Base-by-base conservation (phyloP, 2,113 vertebrate species). In the Peromyscus maniculatus region DNA sequence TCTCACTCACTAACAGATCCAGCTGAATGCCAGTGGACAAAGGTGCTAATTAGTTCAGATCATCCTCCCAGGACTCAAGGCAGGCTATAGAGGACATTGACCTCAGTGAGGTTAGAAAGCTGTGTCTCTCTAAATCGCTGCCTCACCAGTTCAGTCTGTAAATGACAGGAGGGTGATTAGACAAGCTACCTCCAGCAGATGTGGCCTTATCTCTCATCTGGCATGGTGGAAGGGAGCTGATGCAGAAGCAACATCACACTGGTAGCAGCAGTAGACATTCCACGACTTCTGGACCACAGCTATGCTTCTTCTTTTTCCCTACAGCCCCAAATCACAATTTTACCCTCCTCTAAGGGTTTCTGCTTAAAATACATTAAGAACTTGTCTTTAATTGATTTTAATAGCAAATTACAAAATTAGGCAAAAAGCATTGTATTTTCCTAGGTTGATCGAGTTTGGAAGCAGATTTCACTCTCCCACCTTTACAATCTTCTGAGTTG, bases 381-480 rank as follows among this genome's bases (percentile, higher is more conserved):
- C 52, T 93, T 69, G 93, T 64, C 43, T 49, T 78, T 16, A 91
- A 75, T 52, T 87, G 49, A 84, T 46, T 95, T 88, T 77, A 39
- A 84, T 13, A 55, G 64, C 39, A 86, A 43, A 93, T 83, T 55
- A 83, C 7, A 57, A 13, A 75, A 62, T 52, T 79, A 87, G 31
- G 67, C 36, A 17, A 82, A 82, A 87, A 75, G 39, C 28, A 57
- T 19, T 49, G 31, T 13, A 36, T 43, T 71, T 87, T 31, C 16
- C 17, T 88, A 3, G 2, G n/a, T 26, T 97, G 12, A 46, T 31
- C 33, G 33, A 52, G 7, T 36, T 82, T 93, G 24, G 7, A 3
- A 49, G 36, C 52, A 52, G 71, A 33, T 79, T 95, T 46, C 46
- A 77, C 17, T 46, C 1, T n/a, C 36, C 71, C 36, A n/a, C 36